Base-by-base conservation (phyloP, 1,140 invertebrate genomes). In the Tetraneura akinire region DNA sequence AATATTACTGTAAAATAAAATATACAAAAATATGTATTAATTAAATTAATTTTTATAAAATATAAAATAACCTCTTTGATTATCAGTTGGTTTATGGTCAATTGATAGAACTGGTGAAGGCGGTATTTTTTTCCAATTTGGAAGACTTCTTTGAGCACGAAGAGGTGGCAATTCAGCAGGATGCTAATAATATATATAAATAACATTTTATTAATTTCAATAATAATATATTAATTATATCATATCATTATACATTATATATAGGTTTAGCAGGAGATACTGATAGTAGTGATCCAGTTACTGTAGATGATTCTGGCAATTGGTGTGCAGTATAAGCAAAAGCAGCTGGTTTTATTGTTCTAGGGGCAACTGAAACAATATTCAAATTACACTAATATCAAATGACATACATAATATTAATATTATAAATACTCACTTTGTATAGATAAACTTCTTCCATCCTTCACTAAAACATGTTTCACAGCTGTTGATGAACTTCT, bases 51-150 rank as follows among this genome's bases (percentile, higher is more conserved):
- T 2, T 80, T 60, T 18, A 23, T 55, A 14, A 26, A 9, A 66
- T 37, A 37, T 21, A 3, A 21, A 57, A 23, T 13, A 16, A 66
- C 60, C 45, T 42, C 23, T 32, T 16, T 14, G 14, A 45, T n/a
- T n/a, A 11, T 83, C 86, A 87, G 93, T 92, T 84, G 91, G 91
- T 80, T n/a, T n/a, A 91, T 89, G 16, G 91, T 91, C 81, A 95
- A 91, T 85, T 92, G n/a, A n/a, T n/a, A 94, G n/a, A 97, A 89
- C 73, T 90, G 94, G 94, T 76, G 91, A 90, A 0, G 94, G 93
- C 6, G 94, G 93, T 51, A 92, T 86, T 64, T 89, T 85, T 86
- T 94, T 94, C 87, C 89, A 90, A 45, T 86, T 85, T 0, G 89
- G 86, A 73, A 87, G 86, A 66, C 84, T 84, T 23, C 84, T 85